Percentiles rank a stretch among this genome's conserved stretches.
Conservation (phyloP, 2,797 vertebrate genomes). For the Smutsia temminckii region DNA sequence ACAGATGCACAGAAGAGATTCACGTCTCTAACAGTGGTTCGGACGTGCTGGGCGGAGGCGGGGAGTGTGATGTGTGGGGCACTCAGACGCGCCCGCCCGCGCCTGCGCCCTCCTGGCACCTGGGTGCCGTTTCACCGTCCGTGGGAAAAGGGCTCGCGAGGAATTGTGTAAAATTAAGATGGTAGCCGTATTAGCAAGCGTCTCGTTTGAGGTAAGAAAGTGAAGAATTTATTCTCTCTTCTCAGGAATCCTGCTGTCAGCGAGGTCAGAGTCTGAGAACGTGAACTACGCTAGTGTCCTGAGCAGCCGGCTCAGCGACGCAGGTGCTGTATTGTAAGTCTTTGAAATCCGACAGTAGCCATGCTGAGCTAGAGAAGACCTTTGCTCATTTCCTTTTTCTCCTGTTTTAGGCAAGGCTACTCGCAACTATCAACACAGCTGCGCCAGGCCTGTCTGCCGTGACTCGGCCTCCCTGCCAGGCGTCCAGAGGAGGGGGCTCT, state of each 20-base stretch:
- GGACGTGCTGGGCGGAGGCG: neutral
- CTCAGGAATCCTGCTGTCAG: neutral
- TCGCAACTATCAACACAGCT: neutral
- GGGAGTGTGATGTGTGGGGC: no score
- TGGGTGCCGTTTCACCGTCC: neutral
- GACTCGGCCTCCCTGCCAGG: no score
- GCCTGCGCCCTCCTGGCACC: rapidly evolving
- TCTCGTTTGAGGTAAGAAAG: neutral
- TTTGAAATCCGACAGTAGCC: rapidly evolving
- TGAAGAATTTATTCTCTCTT: rapidly evolving
- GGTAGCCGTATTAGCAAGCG: neutral
- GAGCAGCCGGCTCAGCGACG: neutral
- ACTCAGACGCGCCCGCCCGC: rapidly evolving
- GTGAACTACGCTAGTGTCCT: rapidly evolving
- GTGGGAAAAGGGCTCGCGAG: neutral
- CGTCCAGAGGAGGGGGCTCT: neutral
- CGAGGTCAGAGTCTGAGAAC: rapidly evolving
- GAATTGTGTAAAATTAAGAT: neutral
- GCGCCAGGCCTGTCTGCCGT: neutral
- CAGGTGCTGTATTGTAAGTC: neutral
- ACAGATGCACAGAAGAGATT: rapidly evolving
- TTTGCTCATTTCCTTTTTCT: no score
- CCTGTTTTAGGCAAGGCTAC: neutral
- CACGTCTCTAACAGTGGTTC: neutral
- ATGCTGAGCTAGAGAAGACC: neutral